Conservation (phyloP, 2,888 invertebrate genomes). For the Coelopa pilipes region DNA sequence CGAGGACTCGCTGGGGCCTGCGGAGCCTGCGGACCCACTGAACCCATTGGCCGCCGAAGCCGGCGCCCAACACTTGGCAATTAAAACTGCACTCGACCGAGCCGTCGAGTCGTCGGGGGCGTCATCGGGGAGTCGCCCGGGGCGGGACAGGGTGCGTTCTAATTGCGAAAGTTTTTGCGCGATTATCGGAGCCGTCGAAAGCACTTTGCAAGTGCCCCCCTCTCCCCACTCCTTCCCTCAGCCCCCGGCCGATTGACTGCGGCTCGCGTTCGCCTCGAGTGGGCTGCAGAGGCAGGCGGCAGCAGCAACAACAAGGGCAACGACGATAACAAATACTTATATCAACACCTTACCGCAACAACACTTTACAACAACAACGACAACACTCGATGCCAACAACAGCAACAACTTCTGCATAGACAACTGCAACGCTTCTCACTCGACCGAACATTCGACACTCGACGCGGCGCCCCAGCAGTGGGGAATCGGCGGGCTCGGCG, state of each 20-base stretch:
- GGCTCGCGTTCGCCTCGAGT: background rate
- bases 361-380: too few species aligned
- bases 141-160: conserved; percentile 30
- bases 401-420: background rate
- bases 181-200: conserved; percentile 28
- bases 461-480: conserved; percentile 31
- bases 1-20: too few species aligned
- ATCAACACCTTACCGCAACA: too few species aligned
- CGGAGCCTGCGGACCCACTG: too few species aligned
- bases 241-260: background rate
- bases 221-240: background rate
- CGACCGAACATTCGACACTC: conserved; percentile 23
- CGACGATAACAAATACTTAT: too few species aligned
- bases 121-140: background rate
- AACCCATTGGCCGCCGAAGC: conserved; percentile 2
- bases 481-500: conserved; percentile 32
- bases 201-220: background rate
- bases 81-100: conserved; percentile 20
- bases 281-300: too few species aligned
- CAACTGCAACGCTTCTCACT: background rate
- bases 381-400: too few species aligned
- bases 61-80: conserved; percentile 28
- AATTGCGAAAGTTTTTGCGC: conserved; percentile 42
- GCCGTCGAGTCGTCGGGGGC: too few species aligned
- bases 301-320: too few species aligned